Evolutionary conservation across 92 coral and sea anemone genomes (phyloP).

Genomic region (Epizoanthus stellaris): DNA sequence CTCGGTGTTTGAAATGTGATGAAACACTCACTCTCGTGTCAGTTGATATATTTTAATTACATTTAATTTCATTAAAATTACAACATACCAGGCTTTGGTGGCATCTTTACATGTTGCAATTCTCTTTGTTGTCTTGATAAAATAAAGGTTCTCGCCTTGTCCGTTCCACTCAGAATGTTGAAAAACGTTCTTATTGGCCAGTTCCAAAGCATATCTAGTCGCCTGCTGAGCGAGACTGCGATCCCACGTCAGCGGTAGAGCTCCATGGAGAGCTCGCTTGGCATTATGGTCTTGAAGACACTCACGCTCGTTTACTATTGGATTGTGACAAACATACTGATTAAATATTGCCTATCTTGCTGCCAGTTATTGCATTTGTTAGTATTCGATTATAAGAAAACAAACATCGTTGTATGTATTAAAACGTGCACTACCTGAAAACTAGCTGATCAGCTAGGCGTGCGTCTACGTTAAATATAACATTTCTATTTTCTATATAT

Average conservation of each 20-base stretch:
- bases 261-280: conserved; percentile 30
- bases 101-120: conserved; percentile 38
- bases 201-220: conserved; percentile 6
- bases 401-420: too few species aligned
- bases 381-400: too few species aligned
- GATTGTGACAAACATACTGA: background rate
- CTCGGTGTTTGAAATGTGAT: too few species aligned
- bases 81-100: conserved; percentile 7
- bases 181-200: conserved; percentile 22
- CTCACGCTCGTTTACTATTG: conserved; percentile 31
- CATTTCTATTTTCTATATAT: too few species aligned
- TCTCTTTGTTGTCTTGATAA: conserved; percentile 2
- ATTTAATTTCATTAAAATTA: too few species aligned
- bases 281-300: conserved; percentile 28
- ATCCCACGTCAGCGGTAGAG: conserved; percentile 39
- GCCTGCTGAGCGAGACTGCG: conserved; percentile 43
- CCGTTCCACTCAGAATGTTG: conserved; percentile 32
- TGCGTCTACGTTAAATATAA: too few species aligned
- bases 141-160: conserved; percentile 41
- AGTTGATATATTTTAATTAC: too few species aligned
- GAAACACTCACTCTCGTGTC: too few species aligned
- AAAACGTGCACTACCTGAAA: too few species aligned
- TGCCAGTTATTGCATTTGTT: too few species aligned
- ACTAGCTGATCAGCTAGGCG: too few species aligned
- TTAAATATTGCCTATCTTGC: too few species aligned